Evolutionary conservation across 2,797 vertebrate genomes (phyloP), one percentile per base, ranked within the genome.

Genomic region (Cossypha polioptera): DNA sequence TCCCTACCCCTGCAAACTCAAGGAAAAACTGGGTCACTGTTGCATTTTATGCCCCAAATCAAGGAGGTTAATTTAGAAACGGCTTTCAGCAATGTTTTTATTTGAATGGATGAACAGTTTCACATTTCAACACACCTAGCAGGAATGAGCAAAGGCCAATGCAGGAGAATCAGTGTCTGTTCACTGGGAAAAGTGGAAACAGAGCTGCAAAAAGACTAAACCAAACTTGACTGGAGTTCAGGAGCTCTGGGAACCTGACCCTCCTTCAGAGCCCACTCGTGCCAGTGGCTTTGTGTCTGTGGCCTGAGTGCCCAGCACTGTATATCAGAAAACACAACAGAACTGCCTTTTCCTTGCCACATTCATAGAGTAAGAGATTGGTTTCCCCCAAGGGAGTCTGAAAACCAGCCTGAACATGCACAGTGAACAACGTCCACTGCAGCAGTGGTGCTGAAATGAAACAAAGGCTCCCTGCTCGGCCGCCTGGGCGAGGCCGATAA

Each of bases 381-480:
- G n/a, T 54, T 86, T 88, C 40, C 85, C 87, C 47, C 58, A 58
- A 72, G 51, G 61, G 69, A 90, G 72, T 20, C 81, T 92, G 81
- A 72, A 92, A 95, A 92, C 21, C 72, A 93, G 88, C 72, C 80
- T 57, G 61, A 51, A 86, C 31, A 68, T 19, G 29, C 87, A 88
- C 80, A 92, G 15, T 28, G 48, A 69, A 63, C 33, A 66, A 69
- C 79, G 96, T 81, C 66, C 87, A 67, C 62, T 77, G 87, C 94
- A 91, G 78, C 35, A 72, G 50, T 33, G 87, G 58, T 86, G 93
- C 68, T 10, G 24, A 77, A 61, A 94, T 76, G 62, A 94, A 96
- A 96, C 95, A 94, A 96, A 96, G 58, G 76, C 73, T 92, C 53
- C 89, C 82, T 88, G 73, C 68, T 83, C 42, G 3, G 73, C 80